Evolutionary conservation across 2,113 vertebrate genomes (phyloP).

Genomic region (Stictonetta naevosa): DNA sequence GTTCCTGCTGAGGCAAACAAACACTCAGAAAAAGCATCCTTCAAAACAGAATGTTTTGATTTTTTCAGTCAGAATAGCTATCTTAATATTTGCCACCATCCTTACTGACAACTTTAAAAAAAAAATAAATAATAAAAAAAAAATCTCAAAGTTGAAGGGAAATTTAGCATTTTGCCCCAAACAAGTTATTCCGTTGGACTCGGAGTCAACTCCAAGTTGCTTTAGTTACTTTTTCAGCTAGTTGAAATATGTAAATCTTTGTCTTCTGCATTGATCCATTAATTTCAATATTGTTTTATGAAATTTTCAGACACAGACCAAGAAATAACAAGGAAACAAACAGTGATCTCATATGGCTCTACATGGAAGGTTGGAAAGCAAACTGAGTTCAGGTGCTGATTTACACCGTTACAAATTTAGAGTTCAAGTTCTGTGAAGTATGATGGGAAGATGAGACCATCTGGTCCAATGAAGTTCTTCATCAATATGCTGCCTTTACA

Average conservation of each 20-base stretch:
- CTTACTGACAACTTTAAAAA: neutral
- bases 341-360: neutral
- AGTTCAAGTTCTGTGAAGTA: neutral
- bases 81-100: neutral
- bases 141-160: neutral
- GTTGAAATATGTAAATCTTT: neutral
- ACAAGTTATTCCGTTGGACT: neutral
- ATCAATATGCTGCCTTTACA: neutral
- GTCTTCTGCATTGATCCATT: neutral
- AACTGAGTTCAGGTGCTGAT: neutral
- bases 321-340: neutral
- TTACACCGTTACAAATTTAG: neutral
- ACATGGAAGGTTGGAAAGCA: neutral
- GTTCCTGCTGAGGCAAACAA: neutral
- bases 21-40: neutral
- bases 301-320: neutral
- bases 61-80: constrained; percentile 11
- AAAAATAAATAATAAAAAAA: neutral
- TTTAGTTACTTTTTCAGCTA: neutral
- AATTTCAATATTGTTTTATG: neutral
- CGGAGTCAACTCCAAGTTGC: neutral
- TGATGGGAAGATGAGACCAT: neutral
- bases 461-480: neutral
- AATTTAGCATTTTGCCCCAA: neutral
- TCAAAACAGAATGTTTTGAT: constrained; percentile 28